phyloP scores from a whole-genome alignment of 1,140 invertebrate genomes.

The Bombus impatiens region DNA sequence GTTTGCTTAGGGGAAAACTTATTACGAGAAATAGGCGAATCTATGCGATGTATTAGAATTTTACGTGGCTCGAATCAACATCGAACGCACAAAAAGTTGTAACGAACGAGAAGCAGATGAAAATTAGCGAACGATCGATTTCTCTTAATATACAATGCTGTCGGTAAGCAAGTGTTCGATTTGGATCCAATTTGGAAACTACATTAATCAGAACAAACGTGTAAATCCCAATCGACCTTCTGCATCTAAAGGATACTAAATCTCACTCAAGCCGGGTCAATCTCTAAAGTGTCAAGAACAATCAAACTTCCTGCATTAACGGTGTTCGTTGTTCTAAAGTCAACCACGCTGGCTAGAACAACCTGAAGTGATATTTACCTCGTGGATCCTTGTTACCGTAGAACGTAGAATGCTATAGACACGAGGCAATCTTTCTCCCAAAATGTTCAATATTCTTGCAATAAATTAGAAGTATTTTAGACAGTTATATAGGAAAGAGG shows the following conservation, averaged over 20 bases:
- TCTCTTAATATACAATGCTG: not conserved
- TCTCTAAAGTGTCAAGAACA: slow-evolving; percentile 26
- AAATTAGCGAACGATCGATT: not conserved
- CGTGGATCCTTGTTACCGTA: too few species aligned
- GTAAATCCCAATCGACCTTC: not conserved
- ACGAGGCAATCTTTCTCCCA: not conserved
- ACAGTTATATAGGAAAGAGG: too few species aligned
- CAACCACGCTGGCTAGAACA: not conserved
- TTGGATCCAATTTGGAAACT: not conserved
- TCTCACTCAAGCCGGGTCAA: slow-evolving; percentile 15
- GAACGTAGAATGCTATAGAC: not conserved
- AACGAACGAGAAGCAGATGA: too few species aligned
- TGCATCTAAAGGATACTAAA: slow-evolving; percentile 1
- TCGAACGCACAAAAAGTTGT: too few species aligned
- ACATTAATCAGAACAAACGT: slow-evolving; percentile 11
- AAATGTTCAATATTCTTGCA: not conserved
- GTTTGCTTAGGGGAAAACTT: too few species aligned
- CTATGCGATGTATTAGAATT: too few species aligned
- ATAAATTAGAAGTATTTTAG: not conserved
- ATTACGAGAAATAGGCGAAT: too few species aligned
- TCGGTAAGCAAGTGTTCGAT: not conserved
- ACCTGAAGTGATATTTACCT: not conserved
- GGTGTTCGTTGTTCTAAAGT: slow-evolving; percentile 17
- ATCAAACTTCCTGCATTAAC: slow-evolving; percentile 20
- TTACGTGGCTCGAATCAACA: too few species aligned